Conservation (phyloP, 2,113 vertebrate species). For the Mugil cephalus region DNA sequence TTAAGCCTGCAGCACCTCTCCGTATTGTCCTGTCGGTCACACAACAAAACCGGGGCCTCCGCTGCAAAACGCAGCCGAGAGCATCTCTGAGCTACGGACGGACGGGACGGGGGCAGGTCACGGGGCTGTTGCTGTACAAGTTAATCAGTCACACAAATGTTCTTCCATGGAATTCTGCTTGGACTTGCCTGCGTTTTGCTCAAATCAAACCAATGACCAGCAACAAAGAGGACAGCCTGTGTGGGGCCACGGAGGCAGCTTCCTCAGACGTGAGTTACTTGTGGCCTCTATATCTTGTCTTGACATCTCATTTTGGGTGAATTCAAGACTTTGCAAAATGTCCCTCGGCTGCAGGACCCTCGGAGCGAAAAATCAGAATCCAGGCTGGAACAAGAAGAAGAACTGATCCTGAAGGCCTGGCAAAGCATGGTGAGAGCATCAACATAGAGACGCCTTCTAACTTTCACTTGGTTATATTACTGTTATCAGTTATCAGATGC, state of each 20-base stretch:
- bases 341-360: slow-evolving; percentile 67
- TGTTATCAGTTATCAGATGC: background rate
- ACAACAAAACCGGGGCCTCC: slow-evolving; percentile 60
- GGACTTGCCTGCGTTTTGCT: slow-evolving; percentile 6
- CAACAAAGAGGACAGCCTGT: slow-evolving; percentile 76
- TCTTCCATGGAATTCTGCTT: background rate
- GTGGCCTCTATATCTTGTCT: background rate
- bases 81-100: slow-evolving; percentile 4
- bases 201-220: slow-evolving; percentile 77
- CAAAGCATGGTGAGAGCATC: slow-evolving; percentile 84
- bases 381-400: slow-evolving; percentile 84
- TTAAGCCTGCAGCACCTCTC: slow-evolving; percentile 63
- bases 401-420: slow-evolving; percentile 86
- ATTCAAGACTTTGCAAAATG: background rate
- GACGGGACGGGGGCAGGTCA: slow-evolving; percentile 15
- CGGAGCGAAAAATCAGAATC: slow-evolving; percentile 76
- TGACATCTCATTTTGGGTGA: background rate
- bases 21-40: slow-evolving; percentile 58
- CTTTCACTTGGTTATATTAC: background rate
- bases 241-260: slow-evolving; percentile 76
- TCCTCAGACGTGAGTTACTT: slow-evolving; percentile 82
- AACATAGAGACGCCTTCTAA: background rate
- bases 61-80: slow-evolving; percentile 37
- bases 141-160: slow-evolving; percentile 14
- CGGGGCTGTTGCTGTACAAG: slow-evolving; percentile 6